These are phyloP conservation scores for Poeciliopsis paucimaculata DNA, from an alignment of 2,797 vertebrate species.

Conservation along the genomic window DNA sequence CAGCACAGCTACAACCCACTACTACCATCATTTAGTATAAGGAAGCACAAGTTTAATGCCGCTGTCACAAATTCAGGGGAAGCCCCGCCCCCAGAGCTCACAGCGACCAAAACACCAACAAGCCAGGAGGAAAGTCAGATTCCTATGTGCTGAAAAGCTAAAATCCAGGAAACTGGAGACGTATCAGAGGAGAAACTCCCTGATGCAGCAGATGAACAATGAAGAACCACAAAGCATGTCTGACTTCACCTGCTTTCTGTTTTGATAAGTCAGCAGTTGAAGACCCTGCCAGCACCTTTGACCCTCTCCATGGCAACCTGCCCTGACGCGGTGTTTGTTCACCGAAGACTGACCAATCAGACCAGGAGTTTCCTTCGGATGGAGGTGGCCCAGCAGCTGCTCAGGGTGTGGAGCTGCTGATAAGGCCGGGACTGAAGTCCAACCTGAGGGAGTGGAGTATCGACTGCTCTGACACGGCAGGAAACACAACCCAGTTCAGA, in stretches of 20 bases:
- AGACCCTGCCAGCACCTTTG: slow-evolving; percentile 11
- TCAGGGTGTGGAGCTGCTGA: slow-evolving; percentile 54
- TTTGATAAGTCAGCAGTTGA: slow-evolving; percentile 49
- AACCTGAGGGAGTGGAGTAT: neutral
- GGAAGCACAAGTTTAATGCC: neutral
- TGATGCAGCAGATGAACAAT: slow-evolving; percentile 21
- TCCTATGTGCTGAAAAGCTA: neutral
- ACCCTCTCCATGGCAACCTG: neutral
- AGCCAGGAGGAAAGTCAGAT: neutral
- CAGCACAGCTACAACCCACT: neutral
- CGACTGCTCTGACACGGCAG: neutral
- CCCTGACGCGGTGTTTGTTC: no score
- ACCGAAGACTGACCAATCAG: neutral
- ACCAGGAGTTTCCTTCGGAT: neutral
- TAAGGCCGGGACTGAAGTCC: slow-evolving; percentile 27
- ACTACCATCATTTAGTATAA: neutral
- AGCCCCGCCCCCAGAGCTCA: neutral
- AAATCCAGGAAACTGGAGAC: neutral
- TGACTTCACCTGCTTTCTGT: slow-evolving; percentile 45
- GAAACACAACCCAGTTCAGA: neutral
- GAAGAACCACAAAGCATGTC: slow-evolving; percentile 40
- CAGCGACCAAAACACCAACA: neutral
- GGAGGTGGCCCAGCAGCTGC: neutral
- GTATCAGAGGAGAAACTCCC: no score
- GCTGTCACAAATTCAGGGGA: neutral